Evolutionary conservation across 2,113 vertebrate species (phyloP), one percentile per base, ranked within the genome.

Genomic region (cattle (Bos taurus)): DNA sequence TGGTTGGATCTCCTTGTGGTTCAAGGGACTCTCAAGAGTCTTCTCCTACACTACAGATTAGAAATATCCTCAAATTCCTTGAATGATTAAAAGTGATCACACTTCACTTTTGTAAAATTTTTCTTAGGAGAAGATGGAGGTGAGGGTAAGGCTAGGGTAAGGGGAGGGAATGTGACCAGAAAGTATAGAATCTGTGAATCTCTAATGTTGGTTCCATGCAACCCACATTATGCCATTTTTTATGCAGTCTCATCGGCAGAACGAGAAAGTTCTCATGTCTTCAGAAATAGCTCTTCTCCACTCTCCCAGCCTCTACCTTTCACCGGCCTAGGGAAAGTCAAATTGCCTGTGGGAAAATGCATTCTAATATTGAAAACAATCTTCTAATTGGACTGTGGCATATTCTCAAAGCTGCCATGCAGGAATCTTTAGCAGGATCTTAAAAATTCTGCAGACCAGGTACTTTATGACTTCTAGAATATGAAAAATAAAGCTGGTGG

Each of bases 41-140:
- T 40, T 71, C 19, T 71, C 67, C 19, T 23, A 23, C 10, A 71
- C n/a, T 23, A 71, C 67, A 40, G 88, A 93, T 97, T 16, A 97
- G 67, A 98, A 97, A 94, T 57, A 83, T 30, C 28, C 84, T 97
- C 86, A 97, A 8, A 87, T 91, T 98, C 26, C 88, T 96, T 97
- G 84, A 92, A 93, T 94, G 62, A 81, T 25, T 97, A 96, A 96
- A 98, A 95, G 16, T 90, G 33, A 93, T n/a, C 43, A 33, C 86
- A 97, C 95, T 85, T 86, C 17, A 89, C 86, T 64, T 90, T 9
- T 92, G 10, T 90, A 96, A 88, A 97, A 91, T 96, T 97, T 94
- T 52, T 97, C 95, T 97, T 97, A 85, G 64, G 48, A 86, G 85
- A 85, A 90, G 82, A n/a, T 6, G 14, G 8, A 25, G 21, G 25